Evolutionary conservation across 1,140 invertebrate species (phyloP).

Genomic region (Aradophagus sp.): DNA sequence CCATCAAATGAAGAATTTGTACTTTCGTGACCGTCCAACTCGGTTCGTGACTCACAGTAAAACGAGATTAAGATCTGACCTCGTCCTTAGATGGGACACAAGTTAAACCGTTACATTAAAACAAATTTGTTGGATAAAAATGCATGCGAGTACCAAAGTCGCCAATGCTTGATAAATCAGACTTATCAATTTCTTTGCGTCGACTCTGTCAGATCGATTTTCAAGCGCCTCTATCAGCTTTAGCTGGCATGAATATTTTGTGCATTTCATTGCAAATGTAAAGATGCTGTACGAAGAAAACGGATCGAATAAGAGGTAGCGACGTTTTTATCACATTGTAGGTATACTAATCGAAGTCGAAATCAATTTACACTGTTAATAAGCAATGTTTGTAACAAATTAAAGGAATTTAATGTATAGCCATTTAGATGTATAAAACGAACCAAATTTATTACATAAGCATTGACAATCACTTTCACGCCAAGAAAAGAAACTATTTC

Average conservation of each 20-base stretch:
- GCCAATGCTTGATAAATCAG: conserved; percentile 21
- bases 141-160: conserved; percentile 25
- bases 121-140: conserved; percentile 29
- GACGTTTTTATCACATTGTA: too few relatives aligned
- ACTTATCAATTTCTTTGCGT: conserved; percentile 19
- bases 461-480: too few relatives aligned
- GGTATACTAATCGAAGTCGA: too few relatives aligned
- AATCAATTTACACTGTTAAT: too few relatives aligned
- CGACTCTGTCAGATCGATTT: conserved; percentile 3
- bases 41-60: conserved; percentile 56
- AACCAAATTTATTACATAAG: too few relatives aligned
- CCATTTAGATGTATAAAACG: too few relatives aligned
- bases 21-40: conserved; percentile 54
- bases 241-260: not conserved
- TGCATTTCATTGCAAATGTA: not conserved
- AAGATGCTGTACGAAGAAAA: too few relatives aligned
- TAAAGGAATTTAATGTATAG: too few relatives aligned
- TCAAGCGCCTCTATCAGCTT: conserved; percentile 4
- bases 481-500: too few relatives aligned
- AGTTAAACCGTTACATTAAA: conserved; percentile 54
- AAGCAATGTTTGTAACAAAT: too few relatives aligned
- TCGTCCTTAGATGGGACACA: conserved; percentile 50
- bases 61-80: conserved; percentile 60
- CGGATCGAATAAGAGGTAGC: too few relatives aligned
- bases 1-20: conserved; percentile 54